Conservation (phyloP, 2,797 vertebrate species). For the Sciurus carolinensis region DNA sequence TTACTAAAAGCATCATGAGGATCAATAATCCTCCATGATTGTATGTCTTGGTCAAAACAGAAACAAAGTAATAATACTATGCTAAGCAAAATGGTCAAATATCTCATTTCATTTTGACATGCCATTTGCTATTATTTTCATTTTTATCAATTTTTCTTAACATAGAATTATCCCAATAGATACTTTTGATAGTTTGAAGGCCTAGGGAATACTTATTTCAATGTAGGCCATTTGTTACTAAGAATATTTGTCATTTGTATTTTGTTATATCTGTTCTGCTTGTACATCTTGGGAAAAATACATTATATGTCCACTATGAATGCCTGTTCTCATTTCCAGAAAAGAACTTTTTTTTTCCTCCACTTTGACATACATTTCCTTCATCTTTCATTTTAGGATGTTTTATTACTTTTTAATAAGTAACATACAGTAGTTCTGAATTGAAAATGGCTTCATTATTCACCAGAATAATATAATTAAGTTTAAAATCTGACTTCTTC, state of each 20-base stretch:
- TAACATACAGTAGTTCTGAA: neutral
- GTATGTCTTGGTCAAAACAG: neutral
- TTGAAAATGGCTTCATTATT: conserved; percentile 1
- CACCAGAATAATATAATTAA: conserved; percentile 37
- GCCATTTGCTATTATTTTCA: neutral
- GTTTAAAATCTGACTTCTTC: conserved; percentile 45
- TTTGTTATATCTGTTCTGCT: conserved; percentile 37
- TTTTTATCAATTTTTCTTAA: conserved; percentile 49
- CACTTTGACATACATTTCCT: neutral
- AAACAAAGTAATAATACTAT: neutral
- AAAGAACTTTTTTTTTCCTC: neutral
- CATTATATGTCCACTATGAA: neutral
- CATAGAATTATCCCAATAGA: conserved; percentile 12
- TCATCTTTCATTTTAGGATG: conserved; percentile 13
- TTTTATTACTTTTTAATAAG: conserved; percentile 41
- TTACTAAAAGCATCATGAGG: neutral
- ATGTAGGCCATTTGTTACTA: neutral
- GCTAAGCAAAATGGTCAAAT: neutral
- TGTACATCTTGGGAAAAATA: conserved; percentile 22
- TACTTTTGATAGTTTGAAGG: conserved; percentile 20
- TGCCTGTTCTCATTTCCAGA: neutral
- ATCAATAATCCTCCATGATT: neutral
- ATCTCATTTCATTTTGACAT: neutral
- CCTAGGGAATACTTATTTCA: neutral
- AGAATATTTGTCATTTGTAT: conserved; percentile 1